These are phyloP conservation scores for Drosophila falleni DNA, from an alignment of 2,888 invertebrate genomes.

Conservation along the genomic window DNA sequence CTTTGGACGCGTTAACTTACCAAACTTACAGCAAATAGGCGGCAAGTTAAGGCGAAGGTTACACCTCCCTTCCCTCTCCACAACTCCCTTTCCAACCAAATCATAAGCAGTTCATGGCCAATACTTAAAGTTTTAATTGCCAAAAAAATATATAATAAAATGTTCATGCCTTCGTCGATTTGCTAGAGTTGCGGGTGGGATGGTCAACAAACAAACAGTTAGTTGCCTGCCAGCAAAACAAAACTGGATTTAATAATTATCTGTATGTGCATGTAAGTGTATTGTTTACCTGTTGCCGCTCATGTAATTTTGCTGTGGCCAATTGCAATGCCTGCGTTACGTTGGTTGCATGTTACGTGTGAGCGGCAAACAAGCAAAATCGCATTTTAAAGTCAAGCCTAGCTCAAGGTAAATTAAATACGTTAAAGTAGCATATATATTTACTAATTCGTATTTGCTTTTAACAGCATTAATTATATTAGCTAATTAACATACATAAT, in stretches of 20 bases:
- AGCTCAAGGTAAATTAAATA: conserved; percentile 10
- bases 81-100: conserved; percentile 1
- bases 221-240: conserved; percentile 10
- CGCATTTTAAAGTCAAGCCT: conserved; percentile 7
- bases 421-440: background rate
- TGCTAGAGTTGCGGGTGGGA: conserved; percentile 20
- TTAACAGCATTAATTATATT: background rate
- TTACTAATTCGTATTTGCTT: background rate
- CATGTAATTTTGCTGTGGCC: conserved; percentile 50
- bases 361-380: conserved; percentile 21
- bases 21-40: conserved; percentile 34
- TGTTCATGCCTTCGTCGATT: background rate
- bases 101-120: conserved; percentile 52
- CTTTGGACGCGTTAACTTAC: conserved; percentile 16
- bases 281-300: conserved; percentile 22
- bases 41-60: conserved; percentile 65
- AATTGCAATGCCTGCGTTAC: conserved; percentile 52
- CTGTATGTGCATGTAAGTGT: conserved; percentile 2
- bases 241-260: conserved; percentile 33
- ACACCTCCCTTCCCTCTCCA: conserved; percentile 15
- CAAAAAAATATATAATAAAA: background rate
- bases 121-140: conserved; percentile 37
- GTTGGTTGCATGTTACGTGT: conserved; percentile 53
- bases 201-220: conserved; percentile 11
- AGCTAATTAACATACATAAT: background rate